Conservation (phyloP, 2,888 invertebrate genomes). For the Bellardia bayeri region DNA sequence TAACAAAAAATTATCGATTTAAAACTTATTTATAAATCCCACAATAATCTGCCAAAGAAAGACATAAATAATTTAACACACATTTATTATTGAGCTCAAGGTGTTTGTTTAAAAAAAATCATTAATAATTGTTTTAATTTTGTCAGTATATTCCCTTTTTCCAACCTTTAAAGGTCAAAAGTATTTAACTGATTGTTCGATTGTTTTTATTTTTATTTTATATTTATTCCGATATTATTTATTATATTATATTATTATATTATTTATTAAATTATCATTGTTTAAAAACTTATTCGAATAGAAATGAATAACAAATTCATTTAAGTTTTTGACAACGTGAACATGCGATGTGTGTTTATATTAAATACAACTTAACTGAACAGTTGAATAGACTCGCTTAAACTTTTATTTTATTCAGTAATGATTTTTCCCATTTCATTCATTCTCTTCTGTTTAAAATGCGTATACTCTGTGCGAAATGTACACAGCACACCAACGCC, state of each 20-base stretch:
- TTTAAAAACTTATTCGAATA: neutral
- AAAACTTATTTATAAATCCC: too few species aligned
- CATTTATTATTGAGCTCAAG: neutral
- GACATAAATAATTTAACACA: neutral
- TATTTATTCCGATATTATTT: too few species aligned
- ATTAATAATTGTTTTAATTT: neutral
- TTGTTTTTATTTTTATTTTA: too few species aligned
- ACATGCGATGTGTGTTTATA: conserved; percentile 7
- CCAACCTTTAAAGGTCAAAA: conserved; percentile 23
- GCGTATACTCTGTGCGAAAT: conserved; percentile 5
- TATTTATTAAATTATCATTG: too few species aligned
- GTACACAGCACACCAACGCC: neutral
- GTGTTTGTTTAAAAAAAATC: neutral
- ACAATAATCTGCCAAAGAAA: too few species aligned
- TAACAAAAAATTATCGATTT: too few species aligned
- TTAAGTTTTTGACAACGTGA: conserved; percentile 38
- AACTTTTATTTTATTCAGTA: conserved; percentile 16
- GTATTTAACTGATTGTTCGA: too few species aligned
- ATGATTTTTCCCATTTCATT: conserved; percentile 10
- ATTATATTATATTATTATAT: too few species aligned
- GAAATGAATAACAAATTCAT: neutral
- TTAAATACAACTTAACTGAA: conserved; percentile 23
- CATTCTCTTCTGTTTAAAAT: neutral
- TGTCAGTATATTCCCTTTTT: neutral
- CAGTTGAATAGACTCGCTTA: conserved; percentile 21